Evolutionary conservation across 2,113 vertebrate genomes (phyloP), one percentile per base, ranked within the genome.

Genomic region (Halichoeres trimaculatus): DNA sequence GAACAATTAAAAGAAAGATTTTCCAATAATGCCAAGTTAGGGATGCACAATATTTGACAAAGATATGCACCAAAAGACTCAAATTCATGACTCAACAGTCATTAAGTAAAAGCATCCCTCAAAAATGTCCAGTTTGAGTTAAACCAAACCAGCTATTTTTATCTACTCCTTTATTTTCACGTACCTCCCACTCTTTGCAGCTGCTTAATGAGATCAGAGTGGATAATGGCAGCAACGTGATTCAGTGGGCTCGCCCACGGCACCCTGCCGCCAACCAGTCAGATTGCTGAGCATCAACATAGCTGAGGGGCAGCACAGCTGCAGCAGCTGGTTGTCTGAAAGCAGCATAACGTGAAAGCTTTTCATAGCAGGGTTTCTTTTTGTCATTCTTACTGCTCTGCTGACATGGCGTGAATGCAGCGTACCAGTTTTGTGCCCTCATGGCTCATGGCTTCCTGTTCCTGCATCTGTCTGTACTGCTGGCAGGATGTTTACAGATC

Each of bases 401-500:
- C 10, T 68, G 60, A 59, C 38, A 36, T 63, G 58, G 61, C 7
- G 1, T 80, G 74, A 78, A 79, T 62, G 73, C 84, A 77, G 69
- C 56, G 55, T 23, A 19, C 20, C 13, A 66, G 14, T 8, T 65
- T n/a, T 51, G 38, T 22, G 55, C 36, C 43, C 50, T 51, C 48
- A 11, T 24, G 40, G 72, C 35, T 54, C 71, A 36, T 43, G n/a
- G 72, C 56, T 75, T 58, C 62, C 41, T 64, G 52, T 57, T 73
- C 58, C 67, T 72, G 56, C 55, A 45, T 36, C 22, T 64, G 64
- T 84, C 30, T 57, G 41, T 30, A 26, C 65, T 55, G 52, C 68
- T 52, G 52, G 51, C 70, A 55, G 70, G 82, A 77, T 81, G 84
- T 89, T 91, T 86, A 89, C 85, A 84, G 38, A 70, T 50, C 53